Evolutionary conservation across 2,888 invertebrate species (phyloP), one percentile per base, ranked within the genome.

Genomic region (Sarcophaga carnaria): DNA sequence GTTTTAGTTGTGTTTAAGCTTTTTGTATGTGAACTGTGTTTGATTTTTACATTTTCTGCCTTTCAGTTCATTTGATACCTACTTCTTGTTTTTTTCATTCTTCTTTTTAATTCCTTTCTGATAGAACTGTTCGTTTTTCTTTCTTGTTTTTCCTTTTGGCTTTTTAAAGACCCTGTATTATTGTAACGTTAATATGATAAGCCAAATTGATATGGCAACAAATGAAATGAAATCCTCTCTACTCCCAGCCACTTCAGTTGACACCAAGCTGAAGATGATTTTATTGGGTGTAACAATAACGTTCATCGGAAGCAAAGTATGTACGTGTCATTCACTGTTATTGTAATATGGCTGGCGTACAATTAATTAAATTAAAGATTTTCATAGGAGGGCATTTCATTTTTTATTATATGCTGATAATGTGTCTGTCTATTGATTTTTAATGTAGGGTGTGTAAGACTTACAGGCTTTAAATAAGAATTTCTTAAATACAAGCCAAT

Each of bases 351-450:
- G 70, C 76, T 82, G 70, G 59, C 63, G 47, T 82, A 64, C 45
- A 76, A 82, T 82, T 82, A 82, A 82, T 82, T 80, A 80, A 74
- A 74, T 80, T 63, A 76, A 69, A 70, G 69, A 22, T 70, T 64
- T 22, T 64, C 8, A 8, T 5, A 63, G 11, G 25, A 22, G 25
- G 47, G 63, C 17, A 75, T 12, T 12, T 22, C 22, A n/a, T 2
- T 22, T 54, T 27, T 0, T 69, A 54, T 54, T 14, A 54, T 17
- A 54, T 54, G 12, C 0, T 14, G 14, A 54, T 12, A 17, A 14
- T 54, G 54, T 37, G 37, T 37, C 10, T 37, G 37, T 37, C 10
- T 37, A 37, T 37, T 37, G 37, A 37, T 37, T 37, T 37, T 37
- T 10, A 37, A 37, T 8, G 37, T 10, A 37, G 37, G 37, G 37